Base-by-base conservation (phyloP, 2,113 vertebrate species). In the Donacobius atricapilla region DNA sequence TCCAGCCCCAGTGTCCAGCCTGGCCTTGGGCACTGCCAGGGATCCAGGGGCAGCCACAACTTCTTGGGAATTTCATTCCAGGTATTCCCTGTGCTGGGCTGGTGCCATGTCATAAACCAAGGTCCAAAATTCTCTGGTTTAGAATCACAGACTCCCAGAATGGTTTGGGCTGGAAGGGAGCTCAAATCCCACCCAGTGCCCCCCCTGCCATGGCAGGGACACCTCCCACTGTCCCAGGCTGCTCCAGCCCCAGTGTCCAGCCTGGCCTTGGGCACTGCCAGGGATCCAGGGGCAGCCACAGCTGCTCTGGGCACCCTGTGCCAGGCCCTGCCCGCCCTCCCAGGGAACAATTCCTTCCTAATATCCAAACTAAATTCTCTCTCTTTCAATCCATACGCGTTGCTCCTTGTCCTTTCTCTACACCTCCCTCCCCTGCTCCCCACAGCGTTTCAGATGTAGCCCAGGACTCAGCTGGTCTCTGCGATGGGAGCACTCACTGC, bases 121-220 rank as follows among this genome's bases (percentile, higher is more conserved):
- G n/a, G n/a, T n/a, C n/a, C n/a, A n/a, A n/a, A n/a, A n/a, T n/a
- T n/a, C n/a, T n/a, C n/a, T n/a, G n/a, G n/a, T n/a, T n/a, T n/a
- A n/a, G n/a, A n/a, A n/a, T n/a, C n/a, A 65, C 0, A 21, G 44
- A 65, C 19, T 44, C 37, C 3, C 2, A 7, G 68, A 28, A 20
- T 28, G 22, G 18, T 16, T 44, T 51, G 27, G 44, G 8, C 14
- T 39, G 44, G n/a, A n/a, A n/a, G n/a, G 39, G 51, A 39, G 2
- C 19, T 3, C 19, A 44, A 89, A 66, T 2, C 3, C 1, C 15
- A 11, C 0, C 18, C 37, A 33, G 2, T 50, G 0, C 25, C 33
- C 22, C 22, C 14, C n/a, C 47, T 33, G 47, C 16, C 20, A 11
- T 23, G 50, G 21, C 58, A 57, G 68, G 58, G 68, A 50, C 60